Percentiles rank a stretch among this genome's conserved stretches.
These are phyloP conservation scores for Sarcophaga carnaria DNA, from an alignment of 2,888 invertebrate genomes.

Conservation along the genomic window DNA sequence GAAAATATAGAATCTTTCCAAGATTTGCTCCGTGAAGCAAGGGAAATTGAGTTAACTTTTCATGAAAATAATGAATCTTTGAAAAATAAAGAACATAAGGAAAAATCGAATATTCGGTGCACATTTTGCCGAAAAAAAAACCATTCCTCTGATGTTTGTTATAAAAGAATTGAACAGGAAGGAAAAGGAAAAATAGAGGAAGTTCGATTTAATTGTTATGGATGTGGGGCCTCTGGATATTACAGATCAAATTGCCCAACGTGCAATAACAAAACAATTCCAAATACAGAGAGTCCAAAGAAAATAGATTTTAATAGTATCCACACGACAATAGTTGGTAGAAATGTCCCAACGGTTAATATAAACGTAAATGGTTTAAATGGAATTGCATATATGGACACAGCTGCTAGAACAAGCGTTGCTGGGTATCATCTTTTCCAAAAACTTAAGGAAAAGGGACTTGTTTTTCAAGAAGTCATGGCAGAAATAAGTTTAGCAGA, in stretches of 20 bases:
- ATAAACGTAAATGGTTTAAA: slow-evolving; percentile 48
- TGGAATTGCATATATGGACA: slow-evolving; percentile 59
- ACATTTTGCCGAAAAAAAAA: slow-evolving; percentile 20
- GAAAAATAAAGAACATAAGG: too few species aligned
- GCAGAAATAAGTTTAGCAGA: slow-evolving; percentile 65
- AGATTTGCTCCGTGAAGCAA: neutral
- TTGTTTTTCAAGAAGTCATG: slow-evolving; percentile 47
- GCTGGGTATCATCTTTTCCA: slow-evolving; percentile 55
- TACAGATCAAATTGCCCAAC: slow-evolving; percentile 43
- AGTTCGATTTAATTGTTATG: slow-evolving; percentile 32
- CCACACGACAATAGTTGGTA: slow-evolving; percentile 33
- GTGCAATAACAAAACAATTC: slow-evolving; percentile 7
- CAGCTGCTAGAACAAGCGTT: slow-evolving; percentile 64
- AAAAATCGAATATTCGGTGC: neutral
- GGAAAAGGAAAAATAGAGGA: slow-evolving; percentile 23
- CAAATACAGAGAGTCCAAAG: slow-evolving; percentile 4
- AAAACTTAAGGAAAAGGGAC: slow-evolving; percentile 49
- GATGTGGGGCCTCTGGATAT: slow-evolving; percentile 35
- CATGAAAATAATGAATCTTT: neutral
- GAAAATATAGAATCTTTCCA: slow-evolving; percentile 1
- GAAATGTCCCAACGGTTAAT: slow-evolving; percentile 51
- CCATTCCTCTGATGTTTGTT: slow-evolving; percentile 17
- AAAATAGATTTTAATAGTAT: slow-evolving; percentile 39
- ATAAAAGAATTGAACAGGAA: slow-evolving; percentile 30
- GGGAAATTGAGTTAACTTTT: slow-evolving; percentile 6